Evolutionary conservation across 2,797 vertebrate species (phyloP), one percentile per base, ranked within the genome.

Genomic region (Acanthurus leucopareius): DNA sequence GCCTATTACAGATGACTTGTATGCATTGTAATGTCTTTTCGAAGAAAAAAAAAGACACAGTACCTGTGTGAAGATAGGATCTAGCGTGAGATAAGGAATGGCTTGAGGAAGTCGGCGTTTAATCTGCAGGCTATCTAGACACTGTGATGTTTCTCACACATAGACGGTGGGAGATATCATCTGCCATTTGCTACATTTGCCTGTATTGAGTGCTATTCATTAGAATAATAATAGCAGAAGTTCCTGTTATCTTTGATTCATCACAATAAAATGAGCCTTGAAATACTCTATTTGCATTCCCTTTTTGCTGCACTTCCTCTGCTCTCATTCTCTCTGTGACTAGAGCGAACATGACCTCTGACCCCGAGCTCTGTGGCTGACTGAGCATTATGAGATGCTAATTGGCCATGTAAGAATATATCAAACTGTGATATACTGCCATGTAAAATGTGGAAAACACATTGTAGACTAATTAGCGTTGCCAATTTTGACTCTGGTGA

Each of bases 301-400:
- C 22, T 64, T 22, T 58, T 45, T 67, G 25, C n/a, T n/a, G 38
- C 11, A 2, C 69, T 70, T 56, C 59, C 9, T 74, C 68, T n/a
- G 75, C 77, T 22, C 76, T 86, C 69, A 15, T 72, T 87, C 72
- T 65, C 63, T 75, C 59, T 62, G 1, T 14, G 81, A 73, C 74
- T 61, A 58, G 62, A 69, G 58, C 1, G 78, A 77, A 28, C 47
- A 1, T 48, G 83, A 91, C 89, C 90, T 84, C 15, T 91, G 88
- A 91, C 87, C 85, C 62, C 1, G 1, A 79, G 85, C 87, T 86
- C 78, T 84, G 80, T 85, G 89, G 80, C 86, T 91, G 84, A 92
- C 80, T 89, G 89, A 92, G 84, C 83, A 83, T 89, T 87, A 86
- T 75, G 87, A 74, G 86, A 88, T 86, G 82, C 80, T 92, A 90